phyloP scores from a whole-genome alignment of 1,140 invertebrate species.

The Drosophila quadrilineata region DNA sequence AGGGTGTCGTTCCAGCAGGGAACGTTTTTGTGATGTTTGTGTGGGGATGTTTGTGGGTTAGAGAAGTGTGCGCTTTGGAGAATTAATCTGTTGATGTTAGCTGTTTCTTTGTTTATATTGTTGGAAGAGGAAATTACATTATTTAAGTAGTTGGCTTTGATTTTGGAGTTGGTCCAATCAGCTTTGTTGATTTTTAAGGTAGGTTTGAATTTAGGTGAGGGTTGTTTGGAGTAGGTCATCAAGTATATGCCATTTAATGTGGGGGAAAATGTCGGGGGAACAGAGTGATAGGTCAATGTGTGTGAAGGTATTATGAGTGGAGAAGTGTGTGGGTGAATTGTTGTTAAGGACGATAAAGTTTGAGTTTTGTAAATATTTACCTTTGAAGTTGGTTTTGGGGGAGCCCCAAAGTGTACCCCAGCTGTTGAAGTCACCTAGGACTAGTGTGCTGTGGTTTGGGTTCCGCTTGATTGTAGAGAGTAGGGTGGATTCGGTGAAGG shows the following conservation, averaged over 20 bases:
- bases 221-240: not conserved
- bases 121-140: not conserved
- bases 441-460: not conserved
- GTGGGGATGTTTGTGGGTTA: slow-evolving; percentile 8
- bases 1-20: slow-evolving; percentile 26
- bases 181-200: slow-evolving; percentile 1
- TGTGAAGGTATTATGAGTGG: slow-evolving; percentile 16
- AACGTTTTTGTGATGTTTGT: slow-evolving; percentile 3
- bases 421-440: not conserved
- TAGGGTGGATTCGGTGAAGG: not conserved
- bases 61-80: slow-evolving; percentile 10
- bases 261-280: not conserved
- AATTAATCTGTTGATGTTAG: slow-evolving; percentile 6
- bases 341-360: slow-evolving; percentile 14
- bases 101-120: slow-evolving; percentile 20
- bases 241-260: not conserved
- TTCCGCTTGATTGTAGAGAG: not conserved
- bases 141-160: slow-evolving; percentile 5
- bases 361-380: not conserved
- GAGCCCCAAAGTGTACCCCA: slow-evolving; percentile 7
- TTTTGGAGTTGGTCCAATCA: slow-evolving; percentile 1
- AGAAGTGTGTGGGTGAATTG: slow-evolving; percentile 14
- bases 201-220: not conserved
- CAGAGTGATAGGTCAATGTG: slow-evolving; percentile 18
- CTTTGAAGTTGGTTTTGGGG: not conserved